phyloP scores from a whole-genome alignment of 2,888 invertebrate genomes.

The Synergus itoensis region DNA sequence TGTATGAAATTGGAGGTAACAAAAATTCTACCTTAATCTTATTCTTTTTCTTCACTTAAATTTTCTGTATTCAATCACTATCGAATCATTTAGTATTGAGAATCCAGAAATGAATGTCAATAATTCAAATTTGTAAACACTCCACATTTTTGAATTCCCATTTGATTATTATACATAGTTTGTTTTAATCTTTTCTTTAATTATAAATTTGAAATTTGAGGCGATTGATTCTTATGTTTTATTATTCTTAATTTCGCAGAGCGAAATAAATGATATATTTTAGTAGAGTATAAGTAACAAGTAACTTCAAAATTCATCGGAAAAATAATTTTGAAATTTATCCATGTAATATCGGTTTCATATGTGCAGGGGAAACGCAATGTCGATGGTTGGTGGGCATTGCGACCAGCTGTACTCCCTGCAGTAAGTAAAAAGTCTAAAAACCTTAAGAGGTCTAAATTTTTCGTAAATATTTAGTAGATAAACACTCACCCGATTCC shows the following conservation, averaged over 20 bases:
- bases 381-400: conserved; percentile 77
- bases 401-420: conserved; percentile 78
- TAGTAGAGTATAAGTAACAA: background rate
- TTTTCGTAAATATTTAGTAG: background rate
- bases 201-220: background rate
- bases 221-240: background rate
- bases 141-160: background rate
- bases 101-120: background rate
- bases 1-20: background rate
- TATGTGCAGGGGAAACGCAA: conserved; percentile 78
- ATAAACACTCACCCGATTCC: conserved; percentile 1
- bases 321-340: conserved; percentile 42
- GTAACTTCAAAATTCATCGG: background rate
- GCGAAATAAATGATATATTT: background rate
- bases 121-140: background rate
- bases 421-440: conserved; percentile 74
- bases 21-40: no score
- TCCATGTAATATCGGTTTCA: conserved; percentile 72
- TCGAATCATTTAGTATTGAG: no score
- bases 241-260: background rate
- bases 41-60: no score
- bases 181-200: background rate
- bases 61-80: no score
- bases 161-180: background rate
- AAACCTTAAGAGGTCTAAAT: background rate